A percentile compares a stretch with the other conserved stretches of the same genome.
Conservation (phyloP, 2,113 vertebrate species). For the Proteles cristata region DNA sequence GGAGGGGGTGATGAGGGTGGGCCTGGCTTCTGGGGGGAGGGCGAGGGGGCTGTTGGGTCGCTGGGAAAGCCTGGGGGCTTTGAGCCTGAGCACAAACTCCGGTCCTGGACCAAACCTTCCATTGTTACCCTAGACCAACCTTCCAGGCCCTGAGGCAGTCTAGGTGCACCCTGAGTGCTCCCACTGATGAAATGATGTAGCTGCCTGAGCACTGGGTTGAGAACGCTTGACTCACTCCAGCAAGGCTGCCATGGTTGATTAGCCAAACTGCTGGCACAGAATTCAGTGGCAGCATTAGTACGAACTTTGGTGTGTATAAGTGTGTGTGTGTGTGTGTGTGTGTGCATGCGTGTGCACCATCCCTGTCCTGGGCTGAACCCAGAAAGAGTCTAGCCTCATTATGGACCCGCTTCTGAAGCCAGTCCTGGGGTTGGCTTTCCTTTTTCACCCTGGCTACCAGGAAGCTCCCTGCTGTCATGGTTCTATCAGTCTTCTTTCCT, state of each 20-base stretch:
- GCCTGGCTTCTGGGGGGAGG: accelerated
- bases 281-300: not conserved
- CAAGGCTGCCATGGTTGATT: too few relatives aligned
- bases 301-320: too few relatives aligned
- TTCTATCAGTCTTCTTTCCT: not conserved
- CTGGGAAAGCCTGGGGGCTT: accelerated
- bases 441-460: not conserved
- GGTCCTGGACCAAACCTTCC: not conserved
- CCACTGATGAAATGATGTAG: too few relatives aligned
- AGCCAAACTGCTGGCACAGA: not conserved
- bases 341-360: too few relatives aligned
- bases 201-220: not conserved
- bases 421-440: not conserved
- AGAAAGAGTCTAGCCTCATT: not conserved
- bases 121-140: accelerated
- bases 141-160: not conserved
- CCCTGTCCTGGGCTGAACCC: not conserved
- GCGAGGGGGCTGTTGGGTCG: accelerated
- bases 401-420: not conserved
- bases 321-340: not conserved
- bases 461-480: not conserved
- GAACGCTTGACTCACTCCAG: not conserved
- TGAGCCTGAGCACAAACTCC: not conserved
- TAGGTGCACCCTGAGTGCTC: not conserved
- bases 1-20: not conserved